Evolutionary conservation across 2,797 vertebrate species (phyloP).

Genomic region (Malurus splendens): DNA sequence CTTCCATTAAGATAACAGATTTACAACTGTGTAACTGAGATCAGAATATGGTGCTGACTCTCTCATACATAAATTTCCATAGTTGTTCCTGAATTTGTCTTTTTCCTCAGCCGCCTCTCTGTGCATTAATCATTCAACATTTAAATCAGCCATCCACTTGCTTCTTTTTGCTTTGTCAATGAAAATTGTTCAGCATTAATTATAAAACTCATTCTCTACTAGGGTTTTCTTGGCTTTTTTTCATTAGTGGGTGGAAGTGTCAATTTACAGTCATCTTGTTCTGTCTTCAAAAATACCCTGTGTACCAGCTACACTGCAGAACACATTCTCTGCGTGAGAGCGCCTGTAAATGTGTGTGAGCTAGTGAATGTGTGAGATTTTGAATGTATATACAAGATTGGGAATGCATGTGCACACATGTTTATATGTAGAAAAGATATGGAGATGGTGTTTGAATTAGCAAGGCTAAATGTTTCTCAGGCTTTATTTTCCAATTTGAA

Average conservation of each 20-base stretch:
- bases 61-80: constrained; percentile 63
- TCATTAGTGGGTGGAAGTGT: constrained; percentile 56
- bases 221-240: constrained; percentile 57
- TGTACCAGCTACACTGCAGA: constrained; percentile 13
- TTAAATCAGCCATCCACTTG: constrained; percentile 58
- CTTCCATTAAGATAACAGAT: constrained; percentile 60
- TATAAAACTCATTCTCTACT: constrained; percentile 61
- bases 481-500: not conserved
- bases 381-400: not conserved
- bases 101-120: constrained; percentile 29
- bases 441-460: not conserved
- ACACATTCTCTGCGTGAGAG: not conserved
- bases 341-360: not conserved
- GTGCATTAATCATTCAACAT: constrained; percentile 49
- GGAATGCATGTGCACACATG: constrained; percentile 28
- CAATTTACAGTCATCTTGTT: constrained; percentile 51
- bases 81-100: constrained; percentile 34
- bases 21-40: constrained; percentile 55
- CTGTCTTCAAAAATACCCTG: constrained; percentile 52
- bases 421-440: constrained; percentile 13
- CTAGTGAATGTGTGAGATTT: constrained; percentile 9
- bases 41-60: constrained; percentile 52
- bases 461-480: constrained; percentile 17
- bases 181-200: constrained; percentile 66
- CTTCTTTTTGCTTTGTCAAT: constrained; percentile 67